Conservation (phyloP, 1,140 invertebrate species). For the Metopolophium dirhodum region DNA sequence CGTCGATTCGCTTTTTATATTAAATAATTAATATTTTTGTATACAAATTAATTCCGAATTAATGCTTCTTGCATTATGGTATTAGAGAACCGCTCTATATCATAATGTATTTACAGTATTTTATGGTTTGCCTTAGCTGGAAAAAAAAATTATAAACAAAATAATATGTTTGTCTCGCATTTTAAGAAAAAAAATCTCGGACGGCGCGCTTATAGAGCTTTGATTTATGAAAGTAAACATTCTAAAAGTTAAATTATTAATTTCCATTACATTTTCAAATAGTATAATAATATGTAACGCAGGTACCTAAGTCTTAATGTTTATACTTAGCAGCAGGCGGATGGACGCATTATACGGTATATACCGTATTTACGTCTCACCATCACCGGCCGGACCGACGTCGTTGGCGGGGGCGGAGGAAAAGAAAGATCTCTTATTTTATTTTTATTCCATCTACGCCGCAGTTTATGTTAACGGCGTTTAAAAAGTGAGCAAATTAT, state of each 20-base stretch:
- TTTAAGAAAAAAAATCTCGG: background rate
- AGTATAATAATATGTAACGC: background rate
- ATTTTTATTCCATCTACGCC: background rate
- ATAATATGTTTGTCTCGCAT: background rate
- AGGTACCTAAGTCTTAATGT: background rate
- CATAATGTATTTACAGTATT: background rate
- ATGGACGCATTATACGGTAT: background rate
- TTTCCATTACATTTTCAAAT: constrained; percentile 2
- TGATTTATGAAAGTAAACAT: background rate
- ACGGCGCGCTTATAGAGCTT: background rate
- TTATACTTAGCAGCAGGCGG: background rate
- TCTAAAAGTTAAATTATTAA: constrained; percentile 19
- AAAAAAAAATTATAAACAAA: background rate
- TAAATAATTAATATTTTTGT: background rate
- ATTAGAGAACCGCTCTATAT: background rate
- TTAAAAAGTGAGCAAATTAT: background rate
- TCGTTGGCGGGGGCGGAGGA: background rate
- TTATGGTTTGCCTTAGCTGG: background rate
- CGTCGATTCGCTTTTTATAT: background rate
- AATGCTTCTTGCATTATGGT: background rate
- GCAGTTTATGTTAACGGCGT: background rate
- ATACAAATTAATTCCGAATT: background rate
- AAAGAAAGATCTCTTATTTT: background rate
- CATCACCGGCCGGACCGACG: no score
- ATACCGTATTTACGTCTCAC: constrained; percentile 7